phyloP scores from a whole-genome alignment of 92 coral and sea anemone genomes.

The Phenganax marumi region DNA sequence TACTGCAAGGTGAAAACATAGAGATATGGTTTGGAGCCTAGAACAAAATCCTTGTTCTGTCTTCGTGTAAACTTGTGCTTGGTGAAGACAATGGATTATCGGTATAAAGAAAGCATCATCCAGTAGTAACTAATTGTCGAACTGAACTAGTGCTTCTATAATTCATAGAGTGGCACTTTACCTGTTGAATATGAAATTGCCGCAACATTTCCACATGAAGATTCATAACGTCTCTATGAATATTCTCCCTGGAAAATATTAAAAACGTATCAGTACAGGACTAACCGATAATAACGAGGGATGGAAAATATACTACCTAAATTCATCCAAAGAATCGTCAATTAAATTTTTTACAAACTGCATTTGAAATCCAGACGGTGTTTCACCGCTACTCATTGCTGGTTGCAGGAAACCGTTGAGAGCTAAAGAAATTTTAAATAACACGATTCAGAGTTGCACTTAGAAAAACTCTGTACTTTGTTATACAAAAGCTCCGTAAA shows the following conservation, averaged over 20 bases:
- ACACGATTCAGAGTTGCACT: neutral
- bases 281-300: neutral
- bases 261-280: neutral
- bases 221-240: slow-evolving; percentile 87
- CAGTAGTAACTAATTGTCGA: neutral
- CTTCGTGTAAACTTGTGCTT: neutral
- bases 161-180: slow-evolving; percentile 1
- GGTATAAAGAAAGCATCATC: neutral
- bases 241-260: slow-evolving; percentile 61
- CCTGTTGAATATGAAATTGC: slow-evolving; percentile 97
- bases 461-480: too few relatives aligned
- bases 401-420: slow-evolving; percentile 26
- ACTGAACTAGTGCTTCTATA: neutral
- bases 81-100: neutral
- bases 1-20: too few relatives aligned
- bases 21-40: too few relatives aligned
- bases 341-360: slow-evolving; percentile 91
- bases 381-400: slow-evolving; percentile 40
- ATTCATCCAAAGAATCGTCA: slow-evolving; percentile 93
- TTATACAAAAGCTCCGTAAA: too few relatives aligned
- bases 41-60: too few relatives aligned
- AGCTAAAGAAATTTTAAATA: neutral
- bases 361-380: slow-evolving; percentile 76
- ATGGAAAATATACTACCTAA: slow-evolving; percentile 59
- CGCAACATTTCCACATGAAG: slow-evolving; percentile 97